phyloP scores from a whole-genome alignment of 2,113 vertebrate genomes.

The Colaptes auratus region DNA sequence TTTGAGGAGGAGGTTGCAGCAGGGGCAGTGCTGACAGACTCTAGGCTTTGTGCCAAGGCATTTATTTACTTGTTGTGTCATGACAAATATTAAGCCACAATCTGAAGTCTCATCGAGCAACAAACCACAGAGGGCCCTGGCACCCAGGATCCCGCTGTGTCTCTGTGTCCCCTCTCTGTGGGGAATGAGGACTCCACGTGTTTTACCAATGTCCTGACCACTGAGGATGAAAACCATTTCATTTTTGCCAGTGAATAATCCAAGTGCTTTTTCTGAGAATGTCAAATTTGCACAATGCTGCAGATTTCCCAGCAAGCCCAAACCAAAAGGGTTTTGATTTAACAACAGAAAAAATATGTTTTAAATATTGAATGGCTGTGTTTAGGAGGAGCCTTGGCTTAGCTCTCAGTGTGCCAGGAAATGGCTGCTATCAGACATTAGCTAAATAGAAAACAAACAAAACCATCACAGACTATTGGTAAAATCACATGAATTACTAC shows the following conservation, averaged over 20 bases:
- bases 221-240: not conserved
- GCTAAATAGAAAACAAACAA: not conserved
- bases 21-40: conserved; percentile 22
- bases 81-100: conserved; percentile 32
- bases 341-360: not conserved
- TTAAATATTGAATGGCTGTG: not conserved
- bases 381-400: not conserved
- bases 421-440: not conserved
- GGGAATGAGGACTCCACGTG: not conserved
- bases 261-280: not conserved
- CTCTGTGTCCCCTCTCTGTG: not conserved
- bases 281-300: not conserved
- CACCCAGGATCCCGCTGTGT: not conserved
- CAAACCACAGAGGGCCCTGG: not conserved
- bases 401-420: not conserved
- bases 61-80: conserved; percentile 60
- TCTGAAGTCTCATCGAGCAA: not conserved
- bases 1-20: conserved; percentile 33
- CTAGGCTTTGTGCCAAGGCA: conserved; percentile 47
- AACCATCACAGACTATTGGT: not conserved
- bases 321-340: not conserved
- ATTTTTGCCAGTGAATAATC: not conserved
- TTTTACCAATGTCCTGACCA: not conserved
- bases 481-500: not conserved
- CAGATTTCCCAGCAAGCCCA: not conserved